These are phyloP conservation scores for Thera britannica DNA, from an alignment of 2,888 invertebrate genomes.

Conservation along the genomic window DNA sequence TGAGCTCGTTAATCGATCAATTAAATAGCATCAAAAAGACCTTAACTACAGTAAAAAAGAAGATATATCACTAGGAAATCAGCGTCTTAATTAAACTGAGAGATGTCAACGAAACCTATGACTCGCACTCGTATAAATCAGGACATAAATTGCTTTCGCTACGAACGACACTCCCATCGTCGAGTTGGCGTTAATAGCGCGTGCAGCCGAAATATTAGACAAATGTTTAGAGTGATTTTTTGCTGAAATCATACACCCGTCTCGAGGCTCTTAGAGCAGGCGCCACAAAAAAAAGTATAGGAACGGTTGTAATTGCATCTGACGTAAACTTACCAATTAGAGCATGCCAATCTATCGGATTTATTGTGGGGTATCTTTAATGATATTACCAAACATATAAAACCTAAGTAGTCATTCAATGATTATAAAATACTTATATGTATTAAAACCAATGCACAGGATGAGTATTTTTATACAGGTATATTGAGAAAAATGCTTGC, in stretches of 20 bases:
- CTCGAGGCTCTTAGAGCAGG: slow-evolving; percentile 54
- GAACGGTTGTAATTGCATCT: slow-evolving; percentile 58
- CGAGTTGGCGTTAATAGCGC: slow-evolving; percentile 81
- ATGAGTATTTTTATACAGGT: background rate
- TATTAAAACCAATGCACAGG: slow-evolving; percentile 54
- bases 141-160: slow-evolving; percentile 79
- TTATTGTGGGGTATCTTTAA: slow-evolving; percentile 55
- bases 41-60: slow-evolving; percentile 45
- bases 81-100: slow-evolving; percentile 75
- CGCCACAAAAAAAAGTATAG: slow-evolving; percentile 65
- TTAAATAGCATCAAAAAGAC: slow-evolving; percentile 44
- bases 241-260: slow-evolving; percentile 66
- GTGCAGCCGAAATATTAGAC: slow-evolving; percentile 79
- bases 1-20: slow-evolving; percentile 42
- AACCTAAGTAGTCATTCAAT: slow-evolving; percentile 57
- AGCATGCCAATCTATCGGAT: slow-evolving; percentile 54
- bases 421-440: slow-evolving; percentile 56
- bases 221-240: slow-evolving; percentile 73
- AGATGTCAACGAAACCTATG: slow-evolving; percentile 73
- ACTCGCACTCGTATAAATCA: slow-evolving; percentile 76
- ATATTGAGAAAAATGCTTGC: background rate
- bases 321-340: slow-evolving; percentile 62
- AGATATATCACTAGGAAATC: slow-evolving; percentile 71
- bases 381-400: slow-evolving; percentile 55
- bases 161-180: slow-evolving; percentile 78